Evolutionary conservation across 2,888 invertebrate species (phyloP).

Genomic region (Ormyrus pomaceus): DNA sequence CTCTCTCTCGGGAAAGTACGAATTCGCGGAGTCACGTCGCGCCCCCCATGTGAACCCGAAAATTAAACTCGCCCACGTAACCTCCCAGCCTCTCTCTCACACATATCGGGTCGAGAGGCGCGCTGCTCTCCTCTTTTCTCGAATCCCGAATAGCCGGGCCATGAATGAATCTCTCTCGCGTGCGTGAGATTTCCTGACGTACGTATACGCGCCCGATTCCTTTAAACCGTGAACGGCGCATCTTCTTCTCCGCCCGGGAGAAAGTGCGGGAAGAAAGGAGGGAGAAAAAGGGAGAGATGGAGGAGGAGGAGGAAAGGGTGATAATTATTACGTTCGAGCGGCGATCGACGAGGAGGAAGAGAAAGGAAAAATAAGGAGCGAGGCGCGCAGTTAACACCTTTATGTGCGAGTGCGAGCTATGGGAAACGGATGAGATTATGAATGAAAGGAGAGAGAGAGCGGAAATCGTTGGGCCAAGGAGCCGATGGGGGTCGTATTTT

Average conservation of each 20-base stretch:
- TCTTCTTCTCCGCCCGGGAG: background rate
- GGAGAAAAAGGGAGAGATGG: background rate
- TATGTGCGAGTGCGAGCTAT: background rate
- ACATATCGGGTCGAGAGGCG: background rate
- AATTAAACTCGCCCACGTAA: conserved; percentile 32
- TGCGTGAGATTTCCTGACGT: conserved; percentile 34
- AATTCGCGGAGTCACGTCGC: conserved; percentile 42
- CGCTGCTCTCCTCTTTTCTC: conserved; percentile 2
- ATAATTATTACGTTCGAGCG: conserved; percentile 39
- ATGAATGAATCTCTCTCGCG: conserved; percentile 9
- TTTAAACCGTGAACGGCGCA: conserved; percentile 18
- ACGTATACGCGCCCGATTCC: conserved; percentile 6
- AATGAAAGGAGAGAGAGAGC: background rate
- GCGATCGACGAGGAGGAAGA: conserved; percentile 10
- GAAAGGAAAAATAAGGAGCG: background rate
- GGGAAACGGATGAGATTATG: conserved; percentile 35
- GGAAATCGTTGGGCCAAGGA: background rate
- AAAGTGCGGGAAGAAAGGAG: background rate
- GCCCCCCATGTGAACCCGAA: conserved; percentile 26
- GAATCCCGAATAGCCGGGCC: background rate
- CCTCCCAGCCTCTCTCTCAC: background rate
- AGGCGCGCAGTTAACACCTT: conserved; percentile 4
- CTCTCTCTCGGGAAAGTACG: conserved; percentile 1
- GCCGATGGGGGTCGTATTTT: conserved; percentile 23
- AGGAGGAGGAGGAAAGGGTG: conserved; percentile 28